Evolutionary conservation across 2,797 vertebrate genomes (phyloP), one percentile per base, ranked within the genome.

Genomic region (Syndactyla subalaris): DNA sequence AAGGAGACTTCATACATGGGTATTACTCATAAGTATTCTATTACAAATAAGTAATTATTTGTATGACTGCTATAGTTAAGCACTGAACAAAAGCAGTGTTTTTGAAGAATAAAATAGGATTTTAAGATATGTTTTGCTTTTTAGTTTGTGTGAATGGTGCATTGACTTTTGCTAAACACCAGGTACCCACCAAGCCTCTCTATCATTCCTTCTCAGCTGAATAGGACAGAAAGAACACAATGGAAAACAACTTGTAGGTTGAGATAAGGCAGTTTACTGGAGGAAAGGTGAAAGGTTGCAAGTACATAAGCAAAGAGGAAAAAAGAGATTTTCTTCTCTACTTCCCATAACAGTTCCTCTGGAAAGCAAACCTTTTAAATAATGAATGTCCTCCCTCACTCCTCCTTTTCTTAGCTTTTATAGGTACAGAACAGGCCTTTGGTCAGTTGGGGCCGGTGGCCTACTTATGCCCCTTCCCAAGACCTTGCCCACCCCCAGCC

Each of bases 311-410:
- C 16, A 29, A 76, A 51, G 27, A 57, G 23, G 19, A 57, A 21
- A 70, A n/a, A 57, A 51, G 29, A n/a, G 1, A 16, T 32, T 54
- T 48, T 38, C 20, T 57, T 43, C 27, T 49, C 23, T n/a, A 8
- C 12, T 76, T 70, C 24, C 36, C 8, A 2, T 18, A 0, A 2
- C 20, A 2, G 1, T 38, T 43, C 16, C 7, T 45, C 57, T 57
- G 32, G 32, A 51, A 70, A n/a, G 17, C 5, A 70, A 76, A 30
- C 5, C 6, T 29, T 57, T 17, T n/a, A 51, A 49, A 57, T 49
- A n/a, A 55, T 43, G 6, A 55, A 62, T 82, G 22, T 17, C 10
- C 23, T 26, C 10, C 19, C 36, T 68, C 41, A 36, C 3, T 43
- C 27, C 32, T 68, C 6, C 10, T 62, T 75, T 55, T 55, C 41